phyloP scores from a whole-genome alignment of 2,888 invertebrate species.

The Lithosia quadra region DNA sequence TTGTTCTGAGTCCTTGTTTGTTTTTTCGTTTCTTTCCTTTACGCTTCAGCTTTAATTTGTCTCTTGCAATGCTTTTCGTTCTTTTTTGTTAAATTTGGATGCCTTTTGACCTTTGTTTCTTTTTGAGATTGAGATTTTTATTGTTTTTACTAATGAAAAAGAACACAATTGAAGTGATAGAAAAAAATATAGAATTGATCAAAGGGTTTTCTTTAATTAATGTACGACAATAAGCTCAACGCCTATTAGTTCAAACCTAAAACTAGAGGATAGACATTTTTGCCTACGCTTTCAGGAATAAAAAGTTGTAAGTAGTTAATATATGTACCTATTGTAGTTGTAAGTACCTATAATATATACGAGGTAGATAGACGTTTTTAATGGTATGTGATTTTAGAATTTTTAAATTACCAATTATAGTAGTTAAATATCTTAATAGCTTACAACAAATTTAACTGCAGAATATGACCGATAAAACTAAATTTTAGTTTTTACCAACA shows the following conservation, averaged over 20 bases:
- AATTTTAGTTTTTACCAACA: too few relatives aligned
- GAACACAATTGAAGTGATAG: background rate
- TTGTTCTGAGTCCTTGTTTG: background rate
- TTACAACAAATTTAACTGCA: background rate
- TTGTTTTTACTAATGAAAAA: background rate
- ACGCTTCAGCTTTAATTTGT: background rate
- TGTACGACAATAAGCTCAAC: too few relatives aligned
- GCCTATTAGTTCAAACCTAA: too few relatives aligned
- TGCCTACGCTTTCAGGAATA: too few relatives aligned
- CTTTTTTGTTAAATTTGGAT: background rate
- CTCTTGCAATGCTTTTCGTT: background rate
- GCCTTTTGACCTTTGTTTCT: slow-evolving; percentile 4
- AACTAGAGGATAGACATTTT: too few relatives aligned
- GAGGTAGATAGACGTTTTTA: too few relatives aligned
- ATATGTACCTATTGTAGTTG: too few relatives aligned
- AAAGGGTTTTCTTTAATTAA: too few relatives aligned
- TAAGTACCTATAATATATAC: too few relatives aligned
- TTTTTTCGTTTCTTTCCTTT: slow-evolving; percentile 3
- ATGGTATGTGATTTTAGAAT: too few relatives aligned
- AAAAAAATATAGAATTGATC: background rate
- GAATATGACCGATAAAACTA: background rate
- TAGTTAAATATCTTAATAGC: too few relatives aligned
- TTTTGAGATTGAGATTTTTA: background rate
- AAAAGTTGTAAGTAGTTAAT: too few relatives aligned
- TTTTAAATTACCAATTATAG: background rate